Evolutionary conservation across 2,888 invertebrate genomes (phyloP).

Genomic region (Tetramorium bicarinatum): DNA sequence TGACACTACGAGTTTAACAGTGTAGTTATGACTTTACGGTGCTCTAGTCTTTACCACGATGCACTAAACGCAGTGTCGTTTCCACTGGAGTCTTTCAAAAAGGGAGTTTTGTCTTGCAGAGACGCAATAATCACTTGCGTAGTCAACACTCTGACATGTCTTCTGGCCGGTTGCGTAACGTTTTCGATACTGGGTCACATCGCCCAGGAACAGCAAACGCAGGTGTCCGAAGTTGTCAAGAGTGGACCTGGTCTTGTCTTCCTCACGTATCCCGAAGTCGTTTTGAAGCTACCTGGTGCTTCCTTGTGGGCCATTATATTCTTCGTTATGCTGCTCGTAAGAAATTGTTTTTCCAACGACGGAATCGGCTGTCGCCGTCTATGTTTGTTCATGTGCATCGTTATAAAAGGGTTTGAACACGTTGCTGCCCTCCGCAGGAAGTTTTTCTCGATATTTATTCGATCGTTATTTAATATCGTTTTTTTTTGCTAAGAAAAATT

Average conservation of each 20-base stretch:
- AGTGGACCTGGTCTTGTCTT: constrained; percentile 92
- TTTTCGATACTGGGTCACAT: constrained; percentile 92
- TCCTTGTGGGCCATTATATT: constrained; percentile 91
- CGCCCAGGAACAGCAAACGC: constrained; percentile 87
- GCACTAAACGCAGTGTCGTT: constrained; percentile 33
- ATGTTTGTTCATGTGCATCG: constrained; percentile 48
- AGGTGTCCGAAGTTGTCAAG: constrained; percentile 88
- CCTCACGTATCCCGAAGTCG: constrained; percentile 92
- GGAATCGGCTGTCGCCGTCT: constrained; percentile 35
- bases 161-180: constrained; percentile 92
- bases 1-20: too few relatives aligned
- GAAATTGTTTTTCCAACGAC: constrained; percentile 67
- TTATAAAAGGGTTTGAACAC: constrained; percentile 18
- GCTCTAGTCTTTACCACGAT: constrained; percentile 41
- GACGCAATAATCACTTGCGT: constrained; percentile 91
- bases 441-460: neutral
- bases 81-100: constrained; percentile 62
- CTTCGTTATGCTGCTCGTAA: constrained; percentile 91
- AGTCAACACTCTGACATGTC: constrained; percentile 91
- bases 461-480: constrained; percentile 12
- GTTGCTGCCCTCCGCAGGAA: neutral
- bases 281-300: constrained; percentile 91
- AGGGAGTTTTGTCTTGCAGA: constrained; percentile 84
- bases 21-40: constrained; percentile 3
- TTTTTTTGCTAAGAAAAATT: constrained; percentile 8